A percentile compares a stretch with the other conserved stretches of the same genome.
Evolutionary conservation across 2,113 vertebrate genomes (phyloP).

Genomic region (Hyaena hyaena): DNA sequence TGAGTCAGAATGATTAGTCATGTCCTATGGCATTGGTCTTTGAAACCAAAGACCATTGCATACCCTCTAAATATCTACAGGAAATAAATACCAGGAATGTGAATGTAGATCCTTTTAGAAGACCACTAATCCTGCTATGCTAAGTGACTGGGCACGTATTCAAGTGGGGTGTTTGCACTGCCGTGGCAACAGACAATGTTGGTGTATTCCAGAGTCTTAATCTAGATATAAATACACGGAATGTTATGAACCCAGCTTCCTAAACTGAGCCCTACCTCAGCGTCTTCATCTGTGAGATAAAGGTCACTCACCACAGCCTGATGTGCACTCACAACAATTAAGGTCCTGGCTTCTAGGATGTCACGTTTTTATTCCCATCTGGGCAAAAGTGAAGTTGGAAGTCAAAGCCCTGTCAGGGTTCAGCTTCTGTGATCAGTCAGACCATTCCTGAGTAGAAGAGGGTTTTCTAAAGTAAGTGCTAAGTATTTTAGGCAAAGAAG

Average conservation of each 20-base stretch:
- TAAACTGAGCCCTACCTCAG: neutral
- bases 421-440: conserved; percentile 33
- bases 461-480: conserved; percentile 74
- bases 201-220: conserved; percentile 30
- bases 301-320: neutral
- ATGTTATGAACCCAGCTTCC: neutral
- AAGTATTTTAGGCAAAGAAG: conserved; percentile 68
- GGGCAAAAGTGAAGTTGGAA: conserved; percentile 32
- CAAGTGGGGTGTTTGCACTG: neutral
- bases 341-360: neutral
- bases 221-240: neutral
- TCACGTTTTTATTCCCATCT: neutral
- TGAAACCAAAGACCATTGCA: conserved; percentile 52
- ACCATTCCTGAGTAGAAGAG: conserved; percentile 51
- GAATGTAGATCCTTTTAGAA: conserved; percentile 22
- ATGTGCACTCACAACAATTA: neutral
- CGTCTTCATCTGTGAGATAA: neutral
- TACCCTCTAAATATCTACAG: conserved; percentile 34
- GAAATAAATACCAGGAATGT: conserved; percentile 38
- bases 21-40: neutral
- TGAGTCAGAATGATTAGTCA: conserved; percentile 59
- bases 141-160: conserved; percentile 13
- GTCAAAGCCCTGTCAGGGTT: neutral
- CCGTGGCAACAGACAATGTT: conserved; percentile 61
- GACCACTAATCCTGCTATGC: conserved; percentile 16